Evolutionary conservation across 2,888 invertebrate genomes (phyloP), one percentile per base, ranked within the genome.

Genomic region (Macrosiphum euphorbiae): DNA sequence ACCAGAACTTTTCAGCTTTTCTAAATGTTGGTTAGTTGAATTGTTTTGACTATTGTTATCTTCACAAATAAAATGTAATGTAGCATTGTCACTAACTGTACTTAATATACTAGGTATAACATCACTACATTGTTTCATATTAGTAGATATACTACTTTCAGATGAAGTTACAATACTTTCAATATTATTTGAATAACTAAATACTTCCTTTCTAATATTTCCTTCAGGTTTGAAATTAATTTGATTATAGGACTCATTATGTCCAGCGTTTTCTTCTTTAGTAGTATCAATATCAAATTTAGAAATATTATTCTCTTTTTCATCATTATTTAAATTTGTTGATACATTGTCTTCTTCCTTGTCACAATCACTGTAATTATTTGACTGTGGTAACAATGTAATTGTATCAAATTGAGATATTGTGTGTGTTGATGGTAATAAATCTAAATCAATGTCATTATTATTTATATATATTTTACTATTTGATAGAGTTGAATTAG

Each of bases 391-490:
- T 47, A 61, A 90, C 41, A 86, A 85, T 67, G 88, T 86, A 20
- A 94, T 90, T 44, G 90, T 67, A 90, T 94, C 86, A 90, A 47
- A 89, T 20, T 90, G 84, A 85, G 84, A 58, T 85, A 5, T 2
- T 5, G 50, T 41, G 52, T 88, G 44, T 26, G 41, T 78, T 92
- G 92, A 78, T 78, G 92, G 78, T 78, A 88, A n/a, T 88, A 44
- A 1, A 88, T 92, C n/a, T 92, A 78, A 55, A 88, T 90, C 85
- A 89, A 92, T 58, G 20, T 89, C 85, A 93, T 89, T 93, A 90
- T 93, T 90, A 87, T 58, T 90, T 61, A 85, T 35, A 85, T 20
- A 85, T 47, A 28, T 47, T 89, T 93, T 85, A 41, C 67, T 93
- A 58, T 50, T 85, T 85, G 58, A 44, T 93, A 89, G 47, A 16